Percentiles rank a stretch among this genome's conserved stretches.
Conservation (phyloP, 2,888 invertebrate species). For the Eurytoma californica region DNA sequence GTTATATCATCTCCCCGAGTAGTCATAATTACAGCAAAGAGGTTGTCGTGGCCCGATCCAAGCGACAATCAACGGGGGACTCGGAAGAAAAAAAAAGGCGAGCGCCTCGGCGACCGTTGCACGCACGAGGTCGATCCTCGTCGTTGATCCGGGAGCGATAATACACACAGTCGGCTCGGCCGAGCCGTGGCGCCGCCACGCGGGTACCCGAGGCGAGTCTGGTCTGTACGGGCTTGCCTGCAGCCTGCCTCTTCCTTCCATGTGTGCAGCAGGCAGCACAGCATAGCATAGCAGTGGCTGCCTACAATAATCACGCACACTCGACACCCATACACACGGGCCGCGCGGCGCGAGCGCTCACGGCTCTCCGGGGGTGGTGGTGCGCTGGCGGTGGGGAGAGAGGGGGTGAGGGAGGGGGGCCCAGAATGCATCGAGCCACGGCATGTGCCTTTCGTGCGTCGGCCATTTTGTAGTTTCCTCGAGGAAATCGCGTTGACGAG, state of each 20-base stretch:
- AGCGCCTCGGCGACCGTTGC: background rate
- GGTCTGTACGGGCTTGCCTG: background rate
- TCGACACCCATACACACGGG: background rate
- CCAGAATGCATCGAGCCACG: slow-evolving; percentile 78
- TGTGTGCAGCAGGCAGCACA: no score
- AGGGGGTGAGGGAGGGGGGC: slow-evolving; percentile 59
- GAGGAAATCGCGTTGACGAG: slow-evolving; percentile 80
- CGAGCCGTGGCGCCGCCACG: background rate
- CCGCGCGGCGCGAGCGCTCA: background rate
- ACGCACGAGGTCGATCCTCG: no score
- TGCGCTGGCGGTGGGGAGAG: no score
- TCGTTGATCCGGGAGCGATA: no score
- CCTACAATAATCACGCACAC: background rate
- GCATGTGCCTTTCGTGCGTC: slow-evolving; percentile 81
- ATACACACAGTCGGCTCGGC: background rate
- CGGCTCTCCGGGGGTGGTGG: no score
- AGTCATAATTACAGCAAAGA: no score
- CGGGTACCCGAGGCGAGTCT: background rate
- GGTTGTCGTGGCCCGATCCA: no score
- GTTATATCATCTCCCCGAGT: no score
- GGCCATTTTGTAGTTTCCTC: slow-evolving; percentile 83
- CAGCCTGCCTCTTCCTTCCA: no score
- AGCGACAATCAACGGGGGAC: no score
- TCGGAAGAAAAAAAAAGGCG: no score
- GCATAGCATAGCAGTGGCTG: no score